Conservation (phyloP, 2,797 vertebrate species). For the Gastrophryne carolinensis region DNA sequence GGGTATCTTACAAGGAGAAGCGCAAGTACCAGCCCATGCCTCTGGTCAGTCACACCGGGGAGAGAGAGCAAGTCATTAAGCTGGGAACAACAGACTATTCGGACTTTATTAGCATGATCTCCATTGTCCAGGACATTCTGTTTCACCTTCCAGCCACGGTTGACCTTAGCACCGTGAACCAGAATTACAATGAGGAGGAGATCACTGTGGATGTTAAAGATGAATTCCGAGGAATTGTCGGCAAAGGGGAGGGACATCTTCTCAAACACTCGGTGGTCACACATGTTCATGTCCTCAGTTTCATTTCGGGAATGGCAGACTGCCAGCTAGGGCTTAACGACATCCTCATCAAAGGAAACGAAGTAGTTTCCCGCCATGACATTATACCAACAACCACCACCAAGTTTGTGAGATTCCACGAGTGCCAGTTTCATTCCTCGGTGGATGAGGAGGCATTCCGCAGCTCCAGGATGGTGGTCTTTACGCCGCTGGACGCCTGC, state of each 20-base stretch:
- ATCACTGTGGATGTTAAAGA: constrained; percentile 81
- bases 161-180: constrained; percentile 70
- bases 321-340: constrained; percentile 84
- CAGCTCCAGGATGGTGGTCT: constrained; percentile 69
- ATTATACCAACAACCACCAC: constrained; percentile 85
- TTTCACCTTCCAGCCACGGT: constrained; percentile 69
- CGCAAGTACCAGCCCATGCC: constrained; percentile 84
- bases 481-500: constrained; percentile 77
- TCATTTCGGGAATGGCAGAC: constrained; percentile 77
- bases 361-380: constrained; percentile 83
- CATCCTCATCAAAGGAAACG: constrained; percentile 82
- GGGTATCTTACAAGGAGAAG: constrained; percentile 81
- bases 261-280: constrained; percentile 77
- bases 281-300: constrained; percentile 76
- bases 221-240: constrained; percentile 77
- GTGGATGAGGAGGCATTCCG: constrained; percentile 74
- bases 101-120: constrained; percentile 81
- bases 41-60: constrained; percentile 73
- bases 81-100: constrained; percentile 80
- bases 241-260: constrained; percentile 72
- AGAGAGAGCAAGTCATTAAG: constrained; percentile 81
- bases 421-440: constrained; percentile 76
- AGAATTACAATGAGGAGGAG: constrained; percentile 81
- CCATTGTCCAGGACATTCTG: constrained; percentile 72
- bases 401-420: constrained; percentile 81